Evolutionary conservation across 2,888 invertebrate genomes (phyloP), one percentile per base, ranked within the genome.

Genomic region (Atrina japonica): DNA sequence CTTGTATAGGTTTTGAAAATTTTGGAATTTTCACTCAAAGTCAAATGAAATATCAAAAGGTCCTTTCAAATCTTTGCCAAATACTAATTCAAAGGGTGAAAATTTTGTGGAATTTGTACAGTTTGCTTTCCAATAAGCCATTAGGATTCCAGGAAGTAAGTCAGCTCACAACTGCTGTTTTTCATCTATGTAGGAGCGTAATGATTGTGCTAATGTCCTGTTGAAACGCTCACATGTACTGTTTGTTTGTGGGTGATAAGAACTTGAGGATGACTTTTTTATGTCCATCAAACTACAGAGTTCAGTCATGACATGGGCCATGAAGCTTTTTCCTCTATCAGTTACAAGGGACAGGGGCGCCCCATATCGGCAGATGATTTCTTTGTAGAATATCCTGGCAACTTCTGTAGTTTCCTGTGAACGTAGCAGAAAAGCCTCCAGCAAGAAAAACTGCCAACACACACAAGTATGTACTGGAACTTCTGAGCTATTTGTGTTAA

Each of bases 321-420:
- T 18, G 18, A 65, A 65, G 25, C 27, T 56, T 29, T 30, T 11
- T 16, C 65, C 65, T 18, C 56, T 23, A 16, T 56, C 65, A 2
- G 56, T 27, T 5, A 65, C 29, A n/a, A 65, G 21, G 16, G 47
- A 40, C 16, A 9, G 11, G 2, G 47, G 55, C 3, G 56, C 43
- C 9, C 65, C 56, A 45, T 65, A 65, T 45, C 65, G n/a, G 23
- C 52, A 56, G 2, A 56, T 47, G 14, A 55, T 56, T 45, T 65
- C 56, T n/a, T 25, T 47, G 27, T 45, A 65, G 23, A 65, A 30
- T 2, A 25, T 27, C 14, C 43, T 29, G 14, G 65, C 65, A 27
- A 55, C 43, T 30, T 56, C 56, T 25, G 52, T 52, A 18, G 40
- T 27, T 23, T 52, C 52, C 23, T 64, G 52, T 14, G 61, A 35